Evolutionary conservation across 1,140 invertebrate genomes (phyloP), one percentile per base, ranked within the genome.

Genomic region (Anagrus nilaparvatae): DNA sequence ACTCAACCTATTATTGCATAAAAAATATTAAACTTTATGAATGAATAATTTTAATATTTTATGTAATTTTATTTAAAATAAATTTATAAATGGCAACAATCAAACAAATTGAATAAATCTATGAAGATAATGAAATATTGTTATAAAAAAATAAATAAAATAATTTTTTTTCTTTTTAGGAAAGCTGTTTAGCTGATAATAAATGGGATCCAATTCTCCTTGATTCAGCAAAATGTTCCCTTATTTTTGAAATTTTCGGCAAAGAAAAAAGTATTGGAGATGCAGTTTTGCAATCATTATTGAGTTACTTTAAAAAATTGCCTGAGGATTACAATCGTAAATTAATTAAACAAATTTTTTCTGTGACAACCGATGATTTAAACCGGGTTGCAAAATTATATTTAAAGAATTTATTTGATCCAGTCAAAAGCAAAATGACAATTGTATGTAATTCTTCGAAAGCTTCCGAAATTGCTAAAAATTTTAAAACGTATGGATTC

Each of bases 231-330:
- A 84, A 81, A 55, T 86, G 85, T 53, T 89, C 87, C 9, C 62
- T 89, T 3, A 78, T 92, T 30, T 93, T 83, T 65, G 81, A 91
- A 58, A 76, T 89, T 7, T 84, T 93, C 42, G 77, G 83, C 45
- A 65, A 75, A 46, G 84, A 91, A 60, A 82, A 86, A 50, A 84
- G 78, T 40, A 76, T 90, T 2, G 74, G 81, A 1, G 74, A 81
- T 53, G 72, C 82, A 2, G 77, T 86, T 2, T 53, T 61, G 12
- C 74, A 84, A 43, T 87, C 85, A 0, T 59, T 92, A 8, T 55
- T 80, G 4, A 76, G 75, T 24, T 85, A 85, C 56, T 79, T 86
- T 44, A 75, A 79, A 48, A 73, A 75, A 17, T 74, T 82, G 1
- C 69, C 75, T 3, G 73, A 76, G 16, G 68, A 76, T 44, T 85